Evolutionary conservation across 2,113 vertebrate species (phyloP).

Genomic region (Buteo buteo): DNA sequence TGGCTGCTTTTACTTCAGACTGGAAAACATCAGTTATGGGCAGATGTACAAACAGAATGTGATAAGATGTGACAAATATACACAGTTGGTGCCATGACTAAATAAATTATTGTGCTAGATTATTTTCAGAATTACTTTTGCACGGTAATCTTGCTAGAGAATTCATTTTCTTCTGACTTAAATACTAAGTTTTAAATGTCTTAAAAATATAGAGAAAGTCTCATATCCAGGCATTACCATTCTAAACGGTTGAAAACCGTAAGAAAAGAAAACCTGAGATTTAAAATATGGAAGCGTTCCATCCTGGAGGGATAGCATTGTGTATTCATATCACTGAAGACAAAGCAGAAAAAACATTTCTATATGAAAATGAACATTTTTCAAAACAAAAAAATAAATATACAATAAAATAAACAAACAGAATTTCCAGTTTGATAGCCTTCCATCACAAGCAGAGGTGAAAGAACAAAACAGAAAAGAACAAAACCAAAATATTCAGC

Average conservation of each 20-base stretch:
- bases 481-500: background rate
- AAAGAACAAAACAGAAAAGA: background rate
- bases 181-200: background rate
- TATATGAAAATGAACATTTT: background rate
- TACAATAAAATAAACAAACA: background rate
- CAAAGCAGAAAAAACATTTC: background rate
- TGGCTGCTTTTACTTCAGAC: background rate
- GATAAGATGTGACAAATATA: background rate
- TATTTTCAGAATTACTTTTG: background rate
- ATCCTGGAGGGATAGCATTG: background rate
- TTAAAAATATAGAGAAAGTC: background rate
- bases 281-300: background rate
- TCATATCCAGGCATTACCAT: background rate
- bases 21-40: background rate
- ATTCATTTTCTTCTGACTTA: background rate
- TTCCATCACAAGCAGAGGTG: background rate
- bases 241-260: background rate
- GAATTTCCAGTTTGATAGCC: background rate
- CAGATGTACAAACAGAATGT: background rate
- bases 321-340: background rate
- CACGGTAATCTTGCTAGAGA: background rate
- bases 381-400: background rate
- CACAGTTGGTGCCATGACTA: background rate
- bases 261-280: background rate
- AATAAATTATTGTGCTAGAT: background rate